Conservation (phyloP, 92 coral and sea anemone genomes). For the Diadumene lineata region DNA sequence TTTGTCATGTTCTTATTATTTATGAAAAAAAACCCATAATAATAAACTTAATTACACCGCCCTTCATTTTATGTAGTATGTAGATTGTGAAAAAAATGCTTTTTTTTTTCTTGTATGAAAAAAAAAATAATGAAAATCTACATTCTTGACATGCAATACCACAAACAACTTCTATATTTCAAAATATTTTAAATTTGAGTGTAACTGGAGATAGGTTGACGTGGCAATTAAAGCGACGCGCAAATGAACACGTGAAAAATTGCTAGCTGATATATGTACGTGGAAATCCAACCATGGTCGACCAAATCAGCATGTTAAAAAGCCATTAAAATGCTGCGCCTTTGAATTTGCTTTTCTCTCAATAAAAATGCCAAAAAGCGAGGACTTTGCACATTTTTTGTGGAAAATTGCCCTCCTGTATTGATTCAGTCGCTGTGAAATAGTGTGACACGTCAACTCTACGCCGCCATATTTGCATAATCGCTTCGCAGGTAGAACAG, state of each 20-base stretch:
- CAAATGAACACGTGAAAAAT: conserved; percentile 25
- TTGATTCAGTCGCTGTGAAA: conserved; percentile 26
- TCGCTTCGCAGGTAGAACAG: conserved; percentile 24
- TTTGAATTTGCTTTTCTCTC: not conserved
- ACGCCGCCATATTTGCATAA: conserved; percentile 17
- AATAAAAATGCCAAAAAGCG: conserved; percentile 23
- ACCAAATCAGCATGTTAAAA: not conserved
- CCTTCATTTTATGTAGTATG: no score
- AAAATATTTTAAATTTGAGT: no score
- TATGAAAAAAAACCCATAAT: no score
- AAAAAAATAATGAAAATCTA: no score
- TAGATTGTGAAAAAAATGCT: no score
- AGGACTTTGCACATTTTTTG: conserved; percentile 17
- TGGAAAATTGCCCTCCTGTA: conserved; percentile 20
- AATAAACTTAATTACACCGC: no score
- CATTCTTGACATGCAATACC: no score
- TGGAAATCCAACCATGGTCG: conserved; percentile 1
- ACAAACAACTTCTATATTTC: not conserved
- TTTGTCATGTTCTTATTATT: no score
- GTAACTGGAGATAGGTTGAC: conserved; percentile 13
- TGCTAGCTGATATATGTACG: not conserved
- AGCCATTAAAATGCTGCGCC: not conserved
- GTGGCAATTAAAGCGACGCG: conserved; percentile 29
- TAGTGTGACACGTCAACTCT: conserved; percentile 37
- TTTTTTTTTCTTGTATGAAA: no score